Percentiles rank a stretch among this genome's conserved stretches.
Conservation (phyloP, 1,140 invertebrate genomes). For the Dryas iulia region DNA sequence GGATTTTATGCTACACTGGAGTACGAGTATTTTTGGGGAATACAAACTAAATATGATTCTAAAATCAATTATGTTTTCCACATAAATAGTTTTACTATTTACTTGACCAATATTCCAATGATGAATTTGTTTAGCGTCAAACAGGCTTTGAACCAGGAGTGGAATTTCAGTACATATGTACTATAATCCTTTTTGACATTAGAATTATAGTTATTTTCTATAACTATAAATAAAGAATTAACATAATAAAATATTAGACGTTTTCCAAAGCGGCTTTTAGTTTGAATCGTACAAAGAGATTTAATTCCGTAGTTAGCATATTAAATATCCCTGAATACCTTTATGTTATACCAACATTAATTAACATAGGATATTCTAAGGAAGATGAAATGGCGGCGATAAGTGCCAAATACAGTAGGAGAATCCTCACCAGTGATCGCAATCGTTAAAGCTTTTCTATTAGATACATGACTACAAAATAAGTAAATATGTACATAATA, state of each 20-base stretch:
- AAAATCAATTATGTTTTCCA: too few relatives aligned
- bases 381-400: constrained; percentile 14
- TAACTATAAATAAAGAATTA: too few relatives aligned
- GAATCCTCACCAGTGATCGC: constrained; percentile 24
- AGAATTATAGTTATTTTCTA: constrained; percentile 23
- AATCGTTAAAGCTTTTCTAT: constrained; percentile 16
- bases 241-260: too few relatives aligned
- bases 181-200: too few relatives aligned
- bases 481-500: not conserved
- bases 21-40: too few relatives aligned
- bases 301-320: constrained; percentile 38
- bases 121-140: too few relatives aligned
- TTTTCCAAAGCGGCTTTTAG: constrained; percentile 34
- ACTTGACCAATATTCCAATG: too few relatives aligned
- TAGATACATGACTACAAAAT: not conserved
- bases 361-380: constrained; percentile 27
- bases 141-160: too few relatives aligned
- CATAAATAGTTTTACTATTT: too few relatives aligned
- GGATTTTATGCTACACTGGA: too few relatives aligned
- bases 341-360: constrained; percentile 33
- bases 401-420: constrained; percentile 14
- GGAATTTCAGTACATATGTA: too few relatives aligned
- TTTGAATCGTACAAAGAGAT: constrained; percentile 36
- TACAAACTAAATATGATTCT: too few relatives aligned
- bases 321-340: constrained; percentile 35